Percentiles rank a stretch among this genome's conserved stretches.
Evolutionary conservation across 1,140 invertebrate species (phyloP).

Genomic region (Drosophila aff.): DNA sequence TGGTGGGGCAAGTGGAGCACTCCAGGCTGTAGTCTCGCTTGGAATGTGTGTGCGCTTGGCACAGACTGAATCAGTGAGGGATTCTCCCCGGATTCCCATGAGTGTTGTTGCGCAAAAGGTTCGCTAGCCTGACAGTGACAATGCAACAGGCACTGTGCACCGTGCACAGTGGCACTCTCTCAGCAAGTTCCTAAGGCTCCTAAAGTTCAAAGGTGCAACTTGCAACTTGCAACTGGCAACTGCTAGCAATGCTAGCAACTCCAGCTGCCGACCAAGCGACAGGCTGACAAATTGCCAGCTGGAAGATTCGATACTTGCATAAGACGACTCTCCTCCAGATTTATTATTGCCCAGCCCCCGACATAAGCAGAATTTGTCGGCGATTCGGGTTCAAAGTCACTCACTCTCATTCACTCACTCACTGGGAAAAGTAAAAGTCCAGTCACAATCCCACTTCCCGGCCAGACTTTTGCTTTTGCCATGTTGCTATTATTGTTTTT

Average conservation of each 20-base stretch:
- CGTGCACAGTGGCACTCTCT: slow-evolving; percentile 38
- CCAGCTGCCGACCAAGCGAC: slow-evolving; percentile 46
- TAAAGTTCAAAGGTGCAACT: slow-evolving; percentile 61
- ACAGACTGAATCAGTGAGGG: background rate
- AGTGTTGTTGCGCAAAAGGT: slow-evolving; percentile 56
- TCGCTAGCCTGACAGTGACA: slow-evolving; percentile 62
- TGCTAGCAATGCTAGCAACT: slow-evolving; percentile 24
- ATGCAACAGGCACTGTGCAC: slow-evolving; percentile 42
- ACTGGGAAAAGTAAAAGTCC: slow-evolving; percentile 71
- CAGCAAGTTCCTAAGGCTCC: slow-evolving; percentile 34
- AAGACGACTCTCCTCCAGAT: slow-evolving; percentile 46
- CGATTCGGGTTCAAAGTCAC: slow-evolving; percentile 35
- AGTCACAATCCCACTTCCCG: background rate
- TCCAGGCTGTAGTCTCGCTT: background rate
- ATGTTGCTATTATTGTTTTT: slow-evolving; percentile 35
- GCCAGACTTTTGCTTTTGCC: slow-evolving; percentile 37
- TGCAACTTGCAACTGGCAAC: slow-evolving; percentile 27
- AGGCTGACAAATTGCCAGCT: slow-evolving; percentile 70
- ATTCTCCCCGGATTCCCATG: slow-evolving; percentile 44
- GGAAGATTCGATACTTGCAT: slow-evolving; percentile 69
- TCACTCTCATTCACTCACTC: background rate
- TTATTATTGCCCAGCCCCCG: slow-evolving; percentile 69
- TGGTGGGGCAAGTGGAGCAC: slow-evolving; percentile 28
- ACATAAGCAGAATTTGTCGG: slow-evolving; percentile 24
- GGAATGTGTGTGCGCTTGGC: slow-evolving; percentile 11